Conservation (phyloP, 2,888 invertebrate genomes). For the Aquatica leii region DNA sequence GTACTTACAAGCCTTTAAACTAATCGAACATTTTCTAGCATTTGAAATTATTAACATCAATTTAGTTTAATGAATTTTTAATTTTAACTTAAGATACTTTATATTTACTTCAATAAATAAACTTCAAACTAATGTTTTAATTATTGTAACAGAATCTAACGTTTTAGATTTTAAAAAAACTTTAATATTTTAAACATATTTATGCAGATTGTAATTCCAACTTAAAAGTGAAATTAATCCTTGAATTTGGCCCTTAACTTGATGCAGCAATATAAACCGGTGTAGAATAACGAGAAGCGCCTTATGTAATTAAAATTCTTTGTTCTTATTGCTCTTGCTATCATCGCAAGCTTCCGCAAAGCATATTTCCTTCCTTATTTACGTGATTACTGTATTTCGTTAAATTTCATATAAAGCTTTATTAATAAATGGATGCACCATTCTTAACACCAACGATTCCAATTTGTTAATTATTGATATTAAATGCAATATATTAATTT, state of each 20-base stretch:
- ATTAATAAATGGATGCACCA: not conserved
- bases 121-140: not conserved
- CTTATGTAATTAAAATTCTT: conserved; percentile 33
- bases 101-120: conserved; percentile 7
- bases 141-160: not conserved
- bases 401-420: conserved; percentile 4
- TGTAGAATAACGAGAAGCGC: conserved; percentile 24
- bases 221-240: conserved; percentile 25
- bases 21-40: no score
- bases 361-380: conserved; percentile 24
- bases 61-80: conserved; percentile 1
- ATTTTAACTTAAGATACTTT: not conserved
- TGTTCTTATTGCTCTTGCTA: conserved; percentile 30
- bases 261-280: conserved; percentile 26
- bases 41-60: not conserved
- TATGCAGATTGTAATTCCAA: conserved; percentile 12
- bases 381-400: conserved; percentile 16
- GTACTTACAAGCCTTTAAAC: no score
- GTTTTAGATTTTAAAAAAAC: conserved; percentile 2
- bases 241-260: conserved; percentile 16
- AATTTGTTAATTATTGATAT: conserved; percentile 3
- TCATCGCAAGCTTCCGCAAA: conserved; percentile 21
- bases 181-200: conserved; percentile 6
- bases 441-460: not conserved
- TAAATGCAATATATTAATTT: conserved; percentile 3